Conservation (phyloP, 2,113 vertebrate species). For the Megaceryle maxima region DNA sequence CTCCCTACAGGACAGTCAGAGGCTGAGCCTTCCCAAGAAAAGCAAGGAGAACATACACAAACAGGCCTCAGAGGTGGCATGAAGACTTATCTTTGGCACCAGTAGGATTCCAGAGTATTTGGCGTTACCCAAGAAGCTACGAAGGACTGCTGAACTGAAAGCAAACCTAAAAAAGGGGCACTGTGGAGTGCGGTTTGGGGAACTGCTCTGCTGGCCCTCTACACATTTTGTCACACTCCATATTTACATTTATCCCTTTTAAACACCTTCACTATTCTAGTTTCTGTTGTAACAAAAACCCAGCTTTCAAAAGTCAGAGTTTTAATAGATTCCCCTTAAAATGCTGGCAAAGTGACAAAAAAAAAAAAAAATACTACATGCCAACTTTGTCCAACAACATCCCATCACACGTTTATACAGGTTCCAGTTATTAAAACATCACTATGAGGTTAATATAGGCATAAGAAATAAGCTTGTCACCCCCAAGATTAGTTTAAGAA, state of each 20-base stretch:
- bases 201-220: neutral
- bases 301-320: neutral
- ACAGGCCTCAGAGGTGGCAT: neutral
- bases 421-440: neutral
- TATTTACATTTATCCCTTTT: neutral
- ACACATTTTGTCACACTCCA: accelerated
- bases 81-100: neutral
- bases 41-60: neutral
- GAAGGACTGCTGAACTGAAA: neutral
- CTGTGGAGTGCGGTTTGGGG: neutral
- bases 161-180: neutral
- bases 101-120: neutral
- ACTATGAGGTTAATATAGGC: neutral
- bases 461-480: neutral
- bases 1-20: accelerated
- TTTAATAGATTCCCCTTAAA: neutral
- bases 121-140: neutral
- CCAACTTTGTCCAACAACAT: neutral
- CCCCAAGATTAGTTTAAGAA: neutral
- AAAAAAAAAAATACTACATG: neutral
- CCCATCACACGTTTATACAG: neutral
- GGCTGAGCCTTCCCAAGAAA: neutral
- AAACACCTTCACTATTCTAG: neutral
- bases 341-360: neutral
- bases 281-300: neutral